Evolutionary conservation across 2,113 vertebrate species (phyloP).

Genomic region (Calyptommatus sinebrachiatus): DNA sequence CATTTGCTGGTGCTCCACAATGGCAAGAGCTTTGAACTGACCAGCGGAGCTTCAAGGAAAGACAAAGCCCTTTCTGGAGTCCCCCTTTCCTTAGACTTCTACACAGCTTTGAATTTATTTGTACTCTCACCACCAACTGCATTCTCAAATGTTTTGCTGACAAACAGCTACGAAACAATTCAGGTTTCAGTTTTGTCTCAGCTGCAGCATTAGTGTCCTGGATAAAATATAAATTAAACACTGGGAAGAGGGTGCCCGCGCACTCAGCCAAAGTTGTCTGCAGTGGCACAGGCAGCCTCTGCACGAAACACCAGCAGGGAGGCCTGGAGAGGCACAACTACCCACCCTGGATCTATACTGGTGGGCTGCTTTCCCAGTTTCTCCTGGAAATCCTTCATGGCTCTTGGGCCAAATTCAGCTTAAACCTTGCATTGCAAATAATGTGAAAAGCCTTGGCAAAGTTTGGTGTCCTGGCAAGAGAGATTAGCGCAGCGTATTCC

Average conservation of each 20-base stretch:
- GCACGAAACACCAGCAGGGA: conserved; percentile 6
- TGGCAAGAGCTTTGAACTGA: not conserved
- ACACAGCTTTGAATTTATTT: not conserved
- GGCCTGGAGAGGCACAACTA: no score
- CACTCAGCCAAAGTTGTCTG: not conserved
- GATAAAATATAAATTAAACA: not conserved
- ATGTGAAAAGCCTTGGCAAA: no score
- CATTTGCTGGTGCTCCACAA: not conserved
- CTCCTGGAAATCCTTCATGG: no score
- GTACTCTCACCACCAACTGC: not conserved
- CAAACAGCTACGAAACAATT: not conserved
- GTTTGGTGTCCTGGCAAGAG: no score
- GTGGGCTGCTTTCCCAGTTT: no score
- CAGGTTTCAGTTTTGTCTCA: not conserved
- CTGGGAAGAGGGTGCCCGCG: no score
- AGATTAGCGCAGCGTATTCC: no score
- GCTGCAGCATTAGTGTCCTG: not conserved
- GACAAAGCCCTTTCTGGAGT: accelerated
- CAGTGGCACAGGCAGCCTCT: not conserved
- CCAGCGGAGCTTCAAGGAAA: not conserved
- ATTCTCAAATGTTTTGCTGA: not conserved
- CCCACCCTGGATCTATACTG: no score
- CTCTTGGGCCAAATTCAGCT: no score
- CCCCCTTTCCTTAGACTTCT: conserved; percentile 17
- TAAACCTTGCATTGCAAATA: no score